Evolutionary conservation across 2,113 vertebrate species (phyloP).

Genomic region (Sminthopsis crassicaudata): DNA sequence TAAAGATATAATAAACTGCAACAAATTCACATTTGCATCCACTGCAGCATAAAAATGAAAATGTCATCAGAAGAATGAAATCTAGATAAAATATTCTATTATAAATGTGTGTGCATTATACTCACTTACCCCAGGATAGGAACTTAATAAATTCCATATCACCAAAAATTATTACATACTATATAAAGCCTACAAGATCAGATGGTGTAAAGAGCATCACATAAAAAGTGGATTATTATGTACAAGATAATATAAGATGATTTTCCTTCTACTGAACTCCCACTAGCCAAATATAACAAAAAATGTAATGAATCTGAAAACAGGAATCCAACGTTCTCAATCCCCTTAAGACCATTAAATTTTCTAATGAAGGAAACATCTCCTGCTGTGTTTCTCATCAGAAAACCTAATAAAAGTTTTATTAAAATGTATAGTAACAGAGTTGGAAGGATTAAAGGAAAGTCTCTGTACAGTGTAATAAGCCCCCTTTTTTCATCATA

Average conservation of each 20-base stretch:
- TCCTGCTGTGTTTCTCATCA: conserved; percentile 72
- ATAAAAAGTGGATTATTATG: conserved; percentile 54
- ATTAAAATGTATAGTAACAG: conserved; percentile 80
- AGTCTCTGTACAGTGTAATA: conserved; percentile 75
- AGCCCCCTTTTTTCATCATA: conserved; percentile 69
- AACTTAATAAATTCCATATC: conserved; percentile 61
- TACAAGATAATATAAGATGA: conserved; percentile 61
- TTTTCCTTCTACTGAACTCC: conserved; percentile 41
- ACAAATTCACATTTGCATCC: conserved; percentile 62
- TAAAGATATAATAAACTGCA: conserved; percentile 64
- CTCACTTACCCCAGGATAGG: conserved; percentile 41
- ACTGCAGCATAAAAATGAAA: conserved; percentile 54
- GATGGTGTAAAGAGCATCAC: conserved; percentile 62
- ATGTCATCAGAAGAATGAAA: conserved; percentile 52
- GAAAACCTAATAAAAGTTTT: conserved; percentile 82
- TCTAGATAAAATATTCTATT: conserved; percentile 68
- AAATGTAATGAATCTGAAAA: conserved; percentile 78
- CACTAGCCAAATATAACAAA: conserved; percentile 67
- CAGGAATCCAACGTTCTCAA: conserved; percentile 67
- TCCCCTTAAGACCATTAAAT: conserved; percentile 63
- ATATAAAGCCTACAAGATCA: conserved; percentile 51
- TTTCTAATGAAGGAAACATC: conserved; percentile 78
- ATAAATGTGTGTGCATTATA: conserved; percentile 47
- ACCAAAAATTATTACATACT: conserved; percentile 53
- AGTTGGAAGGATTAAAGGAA: conserved; percentile 77